phyloP scores from a whole-genome alignment of 2,888 invertebrate genomes.

The Tholera decimalis region DNA sequence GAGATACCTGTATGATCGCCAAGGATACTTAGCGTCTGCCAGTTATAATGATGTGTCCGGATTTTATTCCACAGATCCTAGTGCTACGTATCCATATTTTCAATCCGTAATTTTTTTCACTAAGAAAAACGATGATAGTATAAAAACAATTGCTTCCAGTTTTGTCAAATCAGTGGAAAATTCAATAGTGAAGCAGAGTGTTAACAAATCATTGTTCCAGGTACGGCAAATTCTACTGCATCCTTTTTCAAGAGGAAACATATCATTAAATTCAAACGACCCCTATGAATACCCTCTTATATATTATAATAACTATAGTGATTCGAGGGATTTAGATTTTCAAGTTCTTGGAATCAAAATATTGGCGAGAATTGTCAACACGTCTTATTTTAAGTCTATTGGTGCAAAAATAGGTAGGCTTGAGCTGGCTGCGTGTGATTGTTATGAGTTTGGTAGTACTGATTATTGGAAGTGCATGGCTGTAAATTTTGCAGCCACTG shows the following conservation, averaged over 20 bases:
- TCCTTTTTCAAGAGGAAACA: constrained; percentile 50
- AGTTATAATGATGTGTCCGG: background rate
- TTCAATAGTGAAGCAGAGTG: constrained; percentile 46
- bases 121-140: constrained; percentile 6
- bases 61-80: constrained; percentile 31
- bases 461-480: constrained; percentile 50
- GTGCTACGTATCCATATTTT: constrained; percentile 38
- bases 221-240: constrained; percentile 11
- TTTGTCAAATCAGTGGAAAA: constrained; percentile 39
- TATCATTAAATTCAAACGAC: constrained; percentile 52
- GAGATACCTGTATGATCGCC: constrained; percentile 43
- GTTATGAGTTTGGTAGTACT: constrained; percentile 29
- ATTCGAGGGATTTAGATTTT: constrained; percentile 43
- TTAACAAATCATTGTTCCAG: constrained; percentile 36
- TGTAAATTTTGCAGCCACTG: constrained; percentile 37
- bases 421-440: constrained; percentile 29
- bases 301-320: constrained; percentile 46
- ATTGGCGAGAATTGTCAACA: constrained; percentile 25
- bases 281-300: constrained; percentile 74
- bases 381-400: constrained; percentile 45
- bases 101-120: background rate
- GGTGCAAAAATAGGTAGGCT: constrained; percentile 30
- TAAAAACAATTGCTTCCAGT: constrained; percentile 26
- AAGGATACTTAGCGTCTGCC: constrained; percentile 36
- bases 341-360: constrained; percentile 35